A percentile compares a stretch with the other conserved stretches of the same genome.
These are phyloP conservation scores for Drosophila suzukii DNA, from an alignment of 1,140 invertebrate genomes.

Conservation along the genomic window DNA sequence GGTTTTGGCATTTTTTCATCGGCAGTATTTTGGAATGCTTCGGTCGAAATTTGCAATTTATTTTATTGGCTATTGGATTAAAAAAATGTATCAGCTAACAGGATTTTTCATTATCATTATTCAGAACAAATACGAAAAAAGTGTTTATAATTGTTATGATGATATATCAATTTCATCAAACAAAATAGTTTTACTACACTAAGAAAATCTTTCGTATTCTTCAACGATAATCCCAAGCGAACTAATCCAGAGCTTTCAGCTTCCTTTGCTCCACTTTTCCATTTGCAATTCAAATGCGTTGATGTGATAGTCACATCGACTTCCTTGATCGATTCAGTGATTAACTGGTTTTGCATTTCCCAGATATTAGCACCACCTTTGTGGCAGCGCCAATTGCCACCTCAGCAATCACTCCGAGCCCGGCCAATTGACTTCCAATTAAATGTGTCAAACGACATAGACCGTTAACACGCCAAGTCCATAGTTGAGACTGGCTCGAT, in stretches of 20 bases:
- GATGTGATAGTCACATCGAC: slow-evolving; percentile 12
- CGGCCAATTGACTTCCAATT: slow-evolving; percentile 75
- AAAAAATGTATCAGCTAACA: too few relatives aligned
- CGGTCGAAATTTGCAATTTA: not conserved
- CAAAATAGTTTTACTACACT: too few relatives aligned
- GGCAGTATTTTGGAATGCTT: not conserved
- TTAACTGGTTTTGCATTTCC: slow-evolving; percentile 38
- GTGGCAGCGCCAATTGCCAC: slow-evolving; percentile 51
- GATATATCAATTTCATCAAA: too few relatives aligned
- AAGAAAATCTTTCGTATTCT: not conserved
- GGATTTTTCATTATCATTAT: too few relatives aligned
- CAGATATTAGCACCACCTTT: slow-evolving; percentile 30
- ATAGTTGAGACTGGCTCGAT: not conserved
- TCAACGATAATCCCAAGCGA: not conserved
- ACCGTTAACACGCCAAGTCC: slow-evolving; percentile 29
- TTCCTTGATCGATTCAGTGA: slow-evolving; percentile 48
- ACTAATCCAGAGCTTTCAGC: not conserved
- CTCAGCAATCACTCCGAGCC: slow-evolving; percentile 43
- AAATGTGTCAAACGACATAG: slow-evolving; percentile 64
- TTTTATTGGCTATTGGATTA: not conserved
- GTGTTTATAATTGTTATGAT: too few relatives aligned
- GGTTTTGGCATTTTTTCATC: not conserved
- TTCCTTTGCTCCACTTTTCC: not conserved
- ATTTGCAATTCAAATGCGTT: slow-evolving; percentile 26
- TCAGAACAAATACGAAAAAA: too few relatives aligned